Base-by-base conservation (phyloP, 2,797 vertebrate genomes). In the Cichlasoma orientale region DNA sequence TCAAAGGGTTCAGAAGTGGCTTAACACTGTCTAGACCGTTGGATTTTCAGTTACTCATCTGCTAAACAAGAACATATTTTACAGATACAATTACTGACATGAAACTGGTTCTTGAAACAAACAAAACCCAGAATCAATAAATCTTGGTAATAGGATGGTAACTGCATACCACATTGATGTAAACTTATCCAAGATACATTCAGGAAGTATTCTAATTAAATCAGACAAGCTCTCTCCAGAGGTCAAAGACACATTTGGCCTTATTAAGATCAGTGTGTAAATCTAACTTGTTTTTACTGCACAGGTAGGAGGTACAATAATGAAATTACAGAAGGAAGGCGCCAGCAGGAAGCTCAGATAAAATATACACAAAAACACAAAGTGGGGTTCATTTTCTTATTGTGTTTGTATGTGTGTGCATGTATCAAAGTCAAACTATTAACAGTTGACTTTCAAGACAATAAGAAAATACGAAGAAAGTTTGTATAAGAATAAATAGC, bases 201-300 rank as follows among this genome's bases (percentile, higher is more conserved):
- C 23, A 69, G 77, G 68, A 57, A 6, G 55, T 58, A 56, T 36
- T 74, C 50, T 72, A 82, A 91, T 84, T 69, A 7, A 72, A 88
- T 89, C 72, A 84, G 75, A 77, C 72, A 18, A 84, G 76, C 54
- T 57, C 41, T 31, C 27, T 52, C 44, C 56, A 69, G 77, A 89
- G 86, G 86, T 84, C 72, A 79, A 33, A 80, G 70, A 76, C 84
- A 79, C 83, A 57, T 74, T 75, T 75, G 80, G 74, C 84, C 72
- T 76, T 41, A 86, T 87, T 79, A 82, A 78, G 73, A 77, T 16
- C 56, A 79, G 44, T 0, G 54, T 57, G 59, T 68, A 63, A 75
- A 59, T 76, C 23, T 52, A 68, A 41, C 47, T 41, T n/a, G 50
- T 75, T 75, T 58, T 76, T 29, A 77, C 7, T 27, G 63, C 11